These are phyloP conservation scores for Oscheius sp. DNA, from an alignment of 2,888 invertebrate species.

Conservation along the genomic window DNA sequence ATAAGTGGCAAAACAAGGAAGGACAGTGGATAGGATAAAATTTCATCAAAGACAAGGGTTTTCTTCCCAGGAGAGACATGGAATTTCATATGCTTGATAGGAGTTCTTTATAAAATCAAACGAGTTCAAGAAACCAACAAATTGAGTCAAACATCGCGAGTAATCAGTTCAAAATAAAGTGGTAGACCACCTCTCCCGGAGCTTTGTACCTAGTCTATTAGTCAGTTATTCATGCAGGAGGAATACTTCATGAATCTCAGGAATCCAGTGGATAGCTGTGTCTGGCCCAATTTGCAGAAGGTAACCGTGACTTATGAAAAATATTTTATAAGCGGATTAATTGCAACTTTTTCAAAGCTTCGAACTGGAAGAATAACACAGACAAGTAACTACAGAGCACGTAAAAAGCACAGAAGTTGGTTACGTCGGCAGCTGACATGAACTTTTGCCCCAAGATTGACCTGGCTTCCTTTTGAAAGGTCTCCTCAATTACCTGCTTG, in stretches of 20 bases:
- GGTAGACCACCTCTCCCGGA: not conserved
- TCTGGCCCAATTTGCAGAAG: not conserved
- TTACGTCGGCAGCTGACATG: too few relatives aligned
- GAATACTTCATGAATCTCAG: constrained; percentile 26
- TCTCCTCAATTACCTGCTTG: too few relatives aligned
- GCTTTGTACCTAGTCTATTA: constrained; percentile 12
- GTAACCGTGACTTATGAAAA: not conserved
- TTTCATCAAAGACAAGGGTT: too few relatives aligned
- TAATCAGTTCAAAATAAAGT: not conserved
- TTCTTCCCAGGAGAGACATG: too few relatives aligned
- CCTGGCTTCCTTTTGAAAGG: too few relatives aligned
- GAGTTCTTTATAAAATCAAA: too few relatives aligned
- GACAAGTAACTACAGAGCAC: not conserved
- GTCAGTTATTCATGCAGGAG: constrained; percentile 31
- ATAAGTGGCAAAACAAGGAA: too few relatives aligned
- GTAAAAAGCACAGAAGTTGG: not conserved
- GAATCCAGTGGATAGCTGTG: not conserved
- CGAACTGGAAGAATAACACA: not conserved
- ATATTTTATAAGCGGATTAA: too few relatives aligned
- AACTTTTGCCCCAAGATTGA: too few relatives aligned
- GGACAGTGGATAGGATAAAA: too few relatives aligned
- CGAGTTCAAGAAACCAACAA: too few relatives aligned
- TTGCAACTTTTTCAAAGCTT: not conserved
- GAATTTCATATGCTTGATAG: too few relatives aligned
- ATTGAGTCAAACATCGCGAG: not conserved